Conservation (phyloP, 2,797 vertebrate species). For the Typhlichthys subterraneus region DNA sequence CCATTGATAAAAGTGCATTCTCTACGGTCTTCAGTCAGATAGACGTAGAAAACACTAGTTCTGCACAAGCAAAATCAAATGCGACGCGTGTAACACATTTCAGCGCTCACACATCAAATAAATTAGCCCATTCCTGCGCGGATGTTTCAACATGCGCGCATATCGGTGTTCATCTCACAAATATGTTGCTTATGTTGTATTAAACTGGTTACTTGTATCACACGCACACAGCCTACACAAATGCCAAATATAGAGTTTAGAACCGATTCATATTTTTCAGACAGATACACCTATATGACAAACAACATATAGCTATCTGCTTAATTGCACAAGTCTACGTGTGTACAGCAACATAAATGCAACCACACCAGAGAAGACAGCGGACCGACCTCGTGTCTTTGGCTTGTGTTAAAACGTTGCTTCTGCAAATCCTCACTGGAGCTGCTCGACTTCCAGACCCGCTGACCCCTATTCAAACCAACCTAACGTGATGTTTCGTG, state of each 20-base stretch:
- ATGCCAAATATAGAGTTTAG: too few species aligned
- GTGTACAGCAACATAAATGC: background rate
- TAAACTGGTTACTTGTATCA: too few species aligned
- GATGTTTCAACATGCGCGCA: background rate
- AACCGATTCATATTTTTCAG: too few species aligned
- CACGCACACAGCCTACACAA: too few species aligned
- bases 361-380: conserved; percentile 9
- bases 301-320: too few species aligned
- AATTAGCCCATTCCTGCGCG: background rate
- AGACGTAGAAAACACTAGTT: conserved; percentile 8
- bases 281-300: too few species aligned
- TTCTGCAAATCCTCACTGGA: background rate
- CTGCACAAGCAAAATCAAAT: background rate
- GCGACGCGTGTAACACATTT: background rate
- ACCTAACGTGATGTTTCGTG: conserved; percentile 14
- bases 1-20: conserved; percentile 8
- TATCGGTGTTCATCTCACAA: background rate
- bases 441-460: conserved; percentile 24
- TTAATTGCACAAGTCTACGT: too few species aligned
- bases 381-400: conserved; percentile 60
- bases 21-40: conserved; percentile 26
- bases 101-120: background rate
- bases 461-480: conserved; percentile 1
- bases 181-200: too few species aligned
- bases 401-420: conserved; percentile 6